A percentile compares a stretch with the other conserved stretches of the same genome.
Conservation (phyloP, 2,888 invertebrate genomes). For the Drosophila affinis region DNA sequence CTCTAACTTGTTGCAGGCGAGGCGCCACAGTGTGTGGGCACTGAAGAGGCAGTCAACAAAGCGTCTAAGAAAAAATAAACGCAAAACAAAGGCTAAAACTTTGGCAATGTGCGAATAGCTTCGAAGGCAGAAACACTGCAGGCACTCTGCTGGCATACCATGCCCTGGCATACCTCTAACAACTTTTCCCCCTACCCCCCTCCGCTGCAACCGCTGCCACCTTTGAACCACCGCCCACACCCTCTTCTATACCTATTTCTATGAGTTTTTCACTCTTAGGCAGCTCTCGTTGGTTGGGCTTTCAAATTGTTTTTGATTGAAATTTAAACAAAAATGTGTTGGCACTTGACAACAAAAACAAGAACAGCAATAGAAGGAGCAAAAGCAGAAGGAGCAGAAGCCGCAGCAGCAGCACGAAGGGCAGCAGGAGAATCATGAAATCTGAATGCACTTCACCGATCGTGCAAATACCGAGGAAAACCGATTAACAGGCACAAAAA, state of each 20-base stretch:
- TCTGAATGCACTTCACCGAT: no score
- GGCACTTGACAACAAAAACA: slow-evolving; percentile 41
- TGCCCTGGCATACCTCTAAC: no score
- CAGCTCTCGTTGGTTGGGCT: slow-evolving; percentile 38
- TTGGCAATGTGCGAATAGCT: slow-evolving; percentile 33
- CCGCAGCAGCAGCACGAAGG: no score
- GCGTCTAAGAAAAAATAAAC: slow-evolving; percentile 10
- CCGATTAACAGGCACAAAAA: no score
- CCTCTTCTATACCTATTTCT: slow-evolving; percentile 6
- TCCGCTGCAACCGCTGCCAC: not conserved
- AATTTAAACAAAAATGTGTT: slow-evolving; percentile 69
- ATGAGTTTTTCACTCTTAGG: slow-evolving; percentile 27
- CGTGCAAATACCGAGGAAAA: no score
- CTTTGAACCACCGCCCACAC: not conserved
- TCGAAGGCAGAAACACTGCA: not conserved
- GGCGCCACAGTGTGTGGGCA: slow-evolving; percentile 47
- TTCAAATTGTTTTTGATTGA: slow-evolving; percentile 74
- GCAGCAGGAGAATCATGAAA: no score
- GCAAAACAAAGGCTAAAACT: slow-evolving; percentile 37
- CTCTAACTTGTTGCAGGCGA: slow-evolving; percentile 68
- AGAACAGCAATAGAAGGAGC: not conserved
- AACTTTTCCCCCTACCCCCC: not conserved
- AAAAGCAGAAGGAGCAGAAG: no score
- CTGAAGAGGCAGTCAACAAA: slow-evolving; percentile 9
- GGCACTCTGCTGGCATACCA: not conserved